Conservation (phyloP, 2,888 invertebrate species). For the Sinodicranocentrus sp. region DNA sequence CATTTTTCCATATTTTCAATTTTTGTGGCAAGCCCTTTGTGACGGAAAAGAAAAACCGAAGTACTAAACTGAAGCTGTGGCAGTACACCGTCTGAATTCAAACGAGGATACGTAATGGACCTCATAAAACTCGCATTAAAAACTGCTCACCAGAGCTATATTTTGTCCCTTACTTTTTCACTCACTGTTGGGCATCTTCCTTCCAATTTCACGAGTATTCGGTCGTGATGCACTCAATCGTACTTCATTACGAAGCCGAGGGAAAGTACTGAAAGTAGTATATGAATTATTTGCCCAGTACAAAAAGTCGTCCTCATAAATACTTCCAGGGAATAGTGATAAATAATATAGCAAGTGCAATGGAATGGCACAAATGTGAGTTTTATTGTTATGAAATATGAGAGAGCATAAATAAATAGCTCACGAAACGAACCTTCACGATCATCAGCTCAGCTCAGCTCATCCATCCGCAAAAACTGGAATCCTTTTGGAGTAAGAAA, state of each 20-base stretch:
- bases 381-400: conserved; percentile 74
- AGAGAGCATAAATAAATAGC: conserved; percentile 67
- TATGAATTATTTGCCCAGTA: conserved; percentile 17
- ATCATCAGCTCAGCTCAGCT: neutral
- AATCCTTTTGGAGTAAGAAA: neutral
- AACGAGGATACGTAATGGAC: conserved; percentile 7
- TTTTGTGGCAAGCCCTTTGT: neutral
- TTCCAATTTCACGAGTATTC: neutral
- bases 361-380: conserved; percentile 70
- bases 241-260: neutral
- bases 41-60: neutral
- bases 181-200: conserved; percentile 23
- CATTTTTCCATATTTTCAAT: neutral
- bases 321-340: conserved; percentile 66
- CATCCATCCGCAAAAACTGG: conserved; percentile 30
- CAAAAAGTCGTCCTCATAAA: conserved; percentile 72
- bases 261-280: neutral
- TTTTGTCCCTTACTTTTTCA: conserved; percentile 14
- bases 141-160: neutral
- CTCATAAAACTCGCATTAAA: conserved; percentile 24
- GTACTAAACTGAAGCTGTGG: neutral
- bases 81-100: neutral
- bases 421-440: conserved; percentile 7
- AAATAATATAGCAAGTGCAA: conserved; percentile 72
- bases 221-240: neutral